Evolutionary conservation across 1,140 invertebrate species (phyloP).

Genomic region (Drosophila virilis): DNA sequence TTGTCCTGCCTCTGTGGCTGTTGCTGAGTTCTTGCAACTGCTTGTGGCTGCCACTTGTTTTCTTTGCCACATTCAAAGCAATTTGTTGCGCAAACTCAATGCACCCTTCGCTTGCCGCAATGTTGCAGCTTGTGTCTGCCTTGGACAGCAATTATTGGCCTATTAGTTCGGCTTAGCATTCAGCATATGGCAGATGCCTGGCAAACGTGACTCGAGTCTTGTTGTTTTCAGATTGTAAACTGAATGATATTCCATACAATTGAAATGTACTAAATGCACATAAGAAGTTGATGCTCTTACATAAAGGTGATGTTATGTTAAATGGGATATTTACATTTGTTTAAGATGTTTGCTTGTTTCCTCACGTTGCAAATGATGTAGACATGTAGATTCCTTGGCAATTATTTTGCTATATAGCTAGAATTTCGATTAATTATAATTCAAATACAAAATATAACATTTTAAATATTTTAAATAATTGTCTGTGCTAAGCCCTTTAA

Average conservation of each 20-base stretch:
- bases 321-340: no score
- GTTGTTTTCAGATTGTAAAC: conserved; percentile 1
- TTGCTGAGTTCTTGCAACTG: conserved; percentile 23
- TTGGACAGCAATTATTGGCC: conserved; percentile 47
- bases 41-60: conserved; percentile 31
- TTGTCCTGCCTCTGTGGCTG: neutral
- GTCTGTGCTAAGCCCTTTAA: no score
- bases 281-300: neutral
- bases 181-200: conserved; percentile 31
- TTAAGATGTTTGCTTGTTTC: no score
- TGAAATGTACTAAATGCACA: neutral
- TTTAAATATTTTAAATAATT: no score
- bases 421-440: no score
- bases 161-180: conserved; percentile 30
- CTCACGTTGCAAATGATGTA: neutral
- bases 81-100: conserved; percentile 47
- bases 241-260: neutral
- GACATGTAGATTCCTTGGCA: no score
- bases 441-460: no score
- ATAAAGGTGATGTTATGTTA: neutral
- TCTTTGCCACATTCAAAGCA: conserved; percentile 37
- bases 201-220: conserved; percentile 35
- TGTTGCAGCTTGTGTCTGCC: conserved; percentile 24
- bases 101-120: conserved; percentile 12
- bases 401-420: no score